A percentile compares a stretch with the other conserved stretches of the same genome.
These are phyloP conservation scores for Heterocephalus glaber DNA, from an alignment of 2,113 vertebrate species.

Conservation along the genomic window DNA sequence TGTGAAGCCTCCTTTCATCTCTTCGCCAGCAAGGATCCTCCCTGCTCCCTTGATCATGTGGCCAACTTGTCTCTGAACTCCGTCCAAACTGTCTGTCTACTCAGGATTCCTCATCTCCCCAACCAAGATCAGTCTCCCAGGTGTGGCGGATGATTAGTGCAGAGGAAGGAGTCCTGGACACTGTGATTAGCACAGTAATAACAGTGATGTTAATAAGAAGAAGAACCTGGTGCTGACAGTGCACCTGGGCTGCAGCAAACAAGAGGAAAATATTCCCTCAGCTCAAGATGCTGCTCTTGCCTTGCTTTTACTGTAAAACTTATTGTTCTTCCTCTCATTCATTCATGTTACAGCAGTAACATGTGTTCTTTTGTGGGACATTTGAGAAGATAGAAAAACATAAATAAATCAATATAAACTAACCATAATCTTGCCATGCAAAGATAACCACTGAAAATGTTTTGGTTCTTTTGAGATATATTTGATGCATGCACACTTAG, in stretches of 20 bases:
- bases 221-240: neutral
- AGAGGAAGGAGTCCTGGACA: conserved; percentile 55
- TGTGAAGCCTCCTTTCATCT: conserved; percentile 72
- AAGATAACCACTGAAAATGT: neutral
- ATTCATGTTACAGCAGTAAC: neutral
- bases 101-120: conserved; percentile 58
- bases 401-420: neutral
- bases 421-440: neutral
- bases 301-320: neutral
- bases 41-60: conserved; percentile 65
- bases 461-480: neutral
- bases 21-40: conserved; percentile 48
- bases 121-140: conserved; percentile 63
- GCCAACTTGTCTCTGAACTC: conserved; percentile 74
- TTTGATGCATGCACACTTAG: neutral
- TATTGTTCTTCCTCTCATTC: neutral
- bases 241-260: neutral
- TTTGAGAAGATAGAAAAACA: neutral
- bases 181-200: conserved; percentile 58
- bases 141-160: conserved; percentile 62
- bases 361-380: neutral
- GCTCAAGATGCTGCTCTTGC: neutral
- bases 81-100: conserved; percentile 74
- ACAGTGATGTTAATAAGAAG: conserved; percentile 6
- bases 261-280: neutral